These are phyloP conservation scores for Caenorhabditis sulstoni DNA, from an alignment of 2,888 invertebrate species.

Conservation along the genomic window DNA sequence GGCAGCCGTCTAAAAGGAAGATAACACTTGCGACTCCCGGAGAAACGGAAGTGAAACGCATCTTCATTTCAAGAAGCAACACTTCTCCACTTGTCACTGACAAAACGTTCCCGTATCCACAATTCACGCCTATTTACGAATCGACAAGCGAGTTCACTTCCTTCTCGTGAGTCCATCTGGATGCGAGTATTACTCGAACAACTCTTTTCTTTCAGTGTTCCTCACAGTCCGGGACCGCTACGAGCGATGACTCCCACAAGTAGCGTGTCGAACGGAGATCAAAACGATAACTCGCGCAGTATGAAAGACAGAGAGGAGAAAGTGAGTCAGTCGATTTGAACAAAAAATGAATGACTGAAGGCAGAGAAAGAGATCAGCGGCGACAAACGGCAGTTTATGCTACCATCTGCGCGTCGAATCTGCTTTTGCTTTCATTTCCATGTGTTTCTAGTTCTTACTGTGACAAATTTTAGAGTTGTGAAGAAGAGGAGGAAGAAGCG, in stretches of 20 bases:
- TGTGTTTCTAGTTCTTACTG: slow-evolving; percentile 1
- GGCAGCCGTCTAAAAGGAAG: slow-evolving; percentile 35
- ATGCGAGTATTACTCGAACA: background rate
- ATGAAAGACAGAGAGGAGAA: slow-evolving; percentile 45
- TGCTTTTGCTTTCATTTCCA: slow-evolving; percentile 11
- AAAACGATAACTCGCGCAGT: slow-evolving; percentile 33
- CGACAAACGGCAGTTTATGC: slow-evolving; percentile 4
- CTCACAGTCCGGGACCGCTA: slow-evolving; percentile 46
- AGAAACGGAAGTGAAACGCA: slow-evolving; percentile 34
- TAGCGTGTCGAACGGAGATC: slow-evolving; percentile 17
- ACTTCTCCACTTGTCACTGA: slow-evolving; percentile 67
- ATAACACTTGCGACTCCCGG: slow-evolving; percentile 15
- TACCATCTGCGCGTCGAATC: slow-evolving; percentile 30
- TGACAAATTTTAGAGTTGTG: slow-evolving; percentile 11
- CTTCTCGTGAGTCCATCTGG: slow-evolving; percentile 43
- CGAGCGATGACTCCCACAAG: slow-evolving; percentile 35
- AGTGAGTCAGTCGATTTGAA: slow-evolving; percentile 43
- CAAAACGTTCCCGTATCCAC: slow-evolving; percentile 64
- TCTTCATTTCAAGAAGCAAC: slow-evolving; percentile 40
- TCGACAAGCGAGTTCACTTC: slow-evolving; percentile 30
- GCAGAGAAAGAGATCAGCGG: slow-evolving; percentile 9
- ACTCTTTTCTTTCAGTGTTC: slow-evolving; percentile 39
- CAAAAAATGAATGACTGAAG: background rate
- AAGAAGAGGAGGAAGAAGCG: slow-evolving; percentile 21
- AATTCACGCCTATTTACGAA: slow-evolving; percentile 19